Evolutionary conservation across 2,797 vertebrate species (phyloP).

Genomic region (Leptoclinus maculatus): DNA sequence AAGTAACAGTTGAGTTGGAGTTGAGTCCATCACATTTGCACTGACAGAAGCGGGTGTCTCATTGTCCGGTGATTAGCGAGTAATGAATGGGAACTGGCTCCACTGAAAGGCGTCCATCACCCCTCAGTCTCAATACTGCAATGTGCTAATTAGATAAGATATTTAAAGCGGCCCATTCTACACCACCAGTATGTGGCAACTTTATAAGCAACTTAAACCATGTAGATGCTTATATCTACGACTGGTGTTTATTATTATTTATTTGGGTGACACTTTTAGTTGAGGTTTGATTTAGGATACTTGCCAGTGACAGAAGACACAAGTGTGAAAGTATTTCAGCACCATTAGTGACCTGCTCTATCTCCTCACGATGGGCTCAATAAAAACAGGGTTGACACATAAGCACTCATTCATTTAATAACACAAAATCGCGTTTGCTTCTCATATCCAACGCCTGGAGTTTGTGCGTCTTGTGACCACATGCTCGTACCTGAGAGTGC

Average conservation of each 20-base stretch:
- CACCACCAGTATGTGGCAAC: constrained; percentile 38
- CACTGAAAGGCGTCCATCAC: constrained; percentile 39
- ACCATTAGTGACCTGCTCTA: constrained; percentile 51
- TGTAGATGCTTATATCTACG: constrained; percentile 3
- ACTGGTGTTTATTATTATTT: background rate
- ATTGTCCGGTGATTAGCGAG: constrained; percentile 46
- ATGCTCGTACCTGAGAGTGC: constrained; percentile 90
- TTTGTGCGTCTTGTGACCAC: constrained; percentile 6
- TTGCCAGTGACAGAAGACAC: background rate
- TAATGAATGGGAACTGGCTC: constrained; percentile 61
- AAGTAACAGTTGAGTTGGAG: constrained; percentile 25
- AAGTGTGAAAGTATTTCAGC: constrained; percentile 46
- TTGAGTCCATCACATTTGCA: constrained; percentile 24
- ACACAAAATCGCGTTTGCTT: background rate
- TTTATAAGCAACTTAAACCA: constrained; percentile 53
- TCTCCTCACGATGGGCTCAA: constrained; percentile 26
- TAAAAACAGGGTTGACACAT: constrained; percentile 48
- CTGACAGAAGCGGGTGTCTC: background rate
- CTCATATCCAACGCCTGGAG: constrained; percentile 20
- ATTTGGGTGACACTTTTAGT: background rate
- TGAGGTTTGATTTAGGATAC: background rate
- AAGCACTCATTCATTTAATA: constrained; percentile 12
- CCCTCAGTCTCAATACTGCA: constrained; percentile 17
- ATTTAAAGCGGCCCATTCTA: background rate
- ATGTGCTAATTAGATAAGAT: constrained; percentile 23